phyloP scores from a whole-genome alignment of 2,888 invertebrate genomes.

The Bombyx huttoni region DNA sequence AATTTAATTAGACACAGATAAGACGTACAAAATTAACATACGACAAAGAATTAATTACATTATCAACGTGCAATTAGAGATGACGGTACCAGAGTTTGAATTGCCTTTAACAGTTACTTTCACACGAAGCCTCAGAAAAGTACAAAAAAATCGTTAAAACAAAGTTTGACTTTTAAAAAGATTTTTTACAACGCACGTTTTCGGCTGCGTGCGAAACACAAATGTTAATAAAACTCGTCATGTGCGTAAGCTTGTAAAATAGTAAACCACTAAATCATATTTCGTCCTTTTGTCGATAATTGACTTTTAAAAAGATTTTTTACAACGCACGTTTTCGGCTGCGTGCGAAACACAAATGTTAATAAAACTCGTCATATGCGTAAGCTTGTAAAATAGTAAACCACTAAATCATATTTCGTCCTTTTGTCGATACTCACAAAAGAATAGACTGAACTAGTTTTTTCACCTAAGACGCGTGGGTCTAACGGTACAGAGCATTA shows the following conservation, averaged over 20 bases:
- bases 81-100: too few species aligned
- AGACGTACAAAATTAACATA: neutral
- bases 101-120: too few species aligned
- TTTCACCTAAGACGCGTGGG: conserved; percentile 41
- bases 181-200: too few species aligned
- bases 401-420: conserved; percentile 56
- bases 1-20: neutral
- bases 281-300: too few species aligned
- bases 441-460: conserved; percentile 49
- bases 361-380: conserved; percentile 9
- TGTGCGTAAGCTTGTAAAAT: conserved; percentile 21
- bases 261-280: conserved; percentile 57
- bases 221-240: conserved; percentile 4
- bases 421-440: conserved; percentile 51
- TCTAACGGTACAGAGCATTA: conserved; percentile 48
- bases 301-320: too few species aligned
- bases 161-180: neutral
- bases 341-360: neutral
- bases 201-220: too few species aligned
- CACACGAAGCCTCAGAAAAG: neutral
- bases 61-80: neutral
- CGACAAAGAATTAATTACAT: neutral
- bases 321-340: too few species aligned
- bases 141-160: neutral
- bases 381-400: conserved; percentile 26